phyloP scores from a whole-genome alignment of 2,888 invertebrate genomes.

The Troilus luridus region DNA sequence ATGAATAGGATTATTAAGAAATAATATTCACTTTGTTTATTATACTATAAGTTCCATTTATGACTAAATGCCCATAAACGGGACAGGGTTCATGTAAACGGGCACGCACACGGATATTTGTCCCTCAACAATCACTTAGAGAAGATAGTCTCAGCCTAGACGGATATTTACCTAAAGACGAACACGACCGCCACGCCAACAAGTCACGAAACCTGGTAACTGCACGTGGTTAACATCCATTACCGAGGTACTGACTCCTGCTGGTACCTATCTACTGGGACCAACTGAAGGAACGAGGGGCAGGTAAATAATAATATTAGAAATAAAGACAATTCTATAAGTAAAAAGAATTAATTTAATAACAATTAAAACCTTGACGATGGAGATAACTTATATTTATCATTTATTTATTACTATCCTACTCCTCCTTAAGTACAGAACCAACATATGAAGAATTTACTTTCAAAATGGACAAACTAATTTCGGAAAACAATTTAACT shows the following conservation, averaged over 20 bases:
- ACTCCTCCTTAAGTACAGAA: too few species aligned
- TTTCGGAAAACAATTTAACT: too few species aligned
- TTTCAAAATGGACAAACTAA: too few species aligned
- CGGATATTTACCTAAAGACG: conserved; percentile 23
- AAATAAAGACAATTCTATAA: too few species aligned
- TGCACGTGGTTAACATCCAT: neutral
- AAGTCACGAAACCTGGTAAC: neutral
- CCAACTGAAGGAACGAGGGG: neutral
- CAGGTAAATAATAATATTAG: neutral
- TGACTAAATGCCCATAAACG: neutral
- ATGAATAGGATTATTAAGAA: neutral
- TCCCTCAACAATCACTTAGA: neutral
- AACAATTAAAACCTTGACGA: too few species aligned
- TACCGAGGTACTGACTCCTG: neutral
- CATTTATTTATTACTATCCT: too few species aligned
- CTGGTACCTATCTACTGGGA: neutral
- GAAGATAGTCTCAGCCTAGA: neutral
- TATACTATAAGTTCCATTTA: neutral
- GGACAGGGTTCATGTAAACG: neutral
- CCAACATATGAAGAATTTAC: too few species aligned
- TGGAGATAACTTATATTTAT: too few species aligned
- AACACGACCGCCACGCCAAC: neutral
- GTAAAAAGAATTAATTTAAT: too few species aligned
- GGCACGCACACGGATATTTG: neutral
- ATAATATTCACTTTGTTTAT: neutral